Evolutionary conservation across 1,140 invertebrate species (phyloP).

Genomic region (Lithobius niger): DNA sequence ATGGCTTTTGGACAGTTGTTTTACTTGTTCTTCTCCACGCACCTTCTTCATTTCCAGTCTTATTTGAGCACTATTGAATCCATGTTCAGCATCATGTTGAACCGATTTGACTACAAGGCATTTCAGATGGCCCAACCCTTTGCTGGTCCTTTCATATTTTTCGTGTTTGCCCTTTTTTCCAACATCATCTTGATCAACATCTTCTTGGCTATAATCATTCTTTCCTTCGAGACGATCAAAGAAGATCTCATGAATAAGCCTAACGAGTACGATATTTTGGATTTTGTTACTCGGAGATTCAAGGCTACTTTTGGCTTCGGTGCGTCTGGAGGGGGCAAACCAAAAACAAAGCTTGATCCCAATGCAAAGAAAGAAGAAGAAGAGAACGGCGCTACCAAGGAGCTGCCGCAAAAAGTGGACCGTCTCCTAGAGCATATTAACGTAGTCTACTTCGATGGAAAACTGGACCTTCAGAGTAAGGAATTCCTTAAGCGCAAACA

Average conservation of each 20-base stretch:
- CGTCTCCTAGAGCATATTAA: conserved; percentile 33
- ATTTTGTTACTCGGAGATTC: conserved; percentile 23
- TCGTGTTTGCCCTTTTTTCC: conserved; percentile 37
- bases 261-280: conserved; percentile 27
- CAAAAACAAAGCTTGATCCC: conserved; percentile 2
- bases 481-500: too few relatives aligned
- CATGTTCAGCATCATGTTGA: conserved; percentile 40
- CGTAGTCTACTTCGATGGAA: conserved; percentile 31
- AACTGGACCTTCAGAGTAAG: conserved; percentile 23
- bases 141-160: conserved; percentile 38
- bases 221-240: conserved; percentile 34
- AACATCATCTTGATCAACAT: conserved; percentile 43
- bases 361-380: background rate
- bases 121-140: conserved; percentile 33
- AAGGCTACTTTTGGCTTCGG: conserved; percentile 17
- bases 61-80: conserved; percentile 37
- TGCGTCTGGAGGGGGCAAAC: background rate
- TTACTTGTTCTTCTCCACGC: conserved; percentile 35
- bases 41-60: conserved; percentile 34
- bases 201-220: conserved; percentile 42
- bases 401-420: conserved; percentile 33
- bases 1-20: conserved; percentile 35
- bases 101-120: conserved; percentile 39
- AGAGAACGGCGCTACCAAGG: conserved; percentile 12
- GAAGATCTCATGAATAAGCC: conserved; percentile 20